phyloP scores from a whole-genome alignment of 1,140 invertebrate genomes.

The Sinella curviseta region DNA sequence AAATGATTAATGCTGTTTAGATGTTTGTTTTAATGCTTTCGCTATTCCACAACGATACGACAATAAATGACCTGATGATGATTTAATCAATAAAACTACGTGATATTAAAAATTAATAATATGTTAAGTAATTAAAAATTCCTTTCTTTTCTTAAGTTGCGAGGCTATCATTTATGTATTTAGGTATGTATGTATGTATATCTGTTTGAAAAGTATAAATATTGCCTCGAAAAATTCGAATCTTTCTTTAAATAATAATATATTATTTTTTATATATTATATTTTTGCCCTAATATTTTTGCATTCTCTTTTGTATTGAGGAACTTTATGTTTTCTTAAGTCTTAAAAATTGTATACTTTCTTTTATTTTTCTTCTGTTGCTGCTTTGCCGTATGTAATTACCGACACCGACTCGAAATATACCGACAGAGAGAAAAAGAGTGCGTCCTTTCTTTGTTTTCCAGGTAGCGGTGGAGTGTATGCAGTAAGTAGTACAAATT shows the following conservation, averaged over 20 bases:
- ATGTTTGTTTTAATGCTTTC: not conserved
- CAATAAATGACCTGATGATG: not conserved
- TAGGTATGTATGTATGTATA: not conserved
- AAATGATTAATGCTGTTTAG: not conserved
- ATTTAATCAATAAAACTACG: not conserved
- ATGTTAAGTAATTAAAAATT: not conserved
- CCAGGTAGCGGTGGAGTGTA: not conserved
- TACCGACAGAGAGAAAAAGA: not conserved
- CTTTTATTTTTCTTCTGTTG: not conserved
- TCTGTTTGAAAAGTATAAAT: not conserved
- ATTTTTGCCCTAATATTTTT: constrained; percentile 18
- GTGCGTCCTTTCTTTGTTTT: not conserved
- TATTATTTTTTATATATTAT: not conserved
- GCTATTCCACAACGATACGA: not conserved
- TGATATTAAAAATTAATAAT: not conserved
- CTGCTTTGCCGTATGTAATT: not conserved
- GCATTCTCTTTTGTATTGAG: constrained; percentile 1
- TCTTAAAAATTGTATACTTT: constrained; percentile 7
- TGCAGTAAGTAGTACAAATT: too few relatives aligned
- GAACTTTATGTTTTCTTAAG: not conserved
- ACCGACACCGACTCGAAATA: not conserved
- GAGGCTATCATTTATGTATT: not conserved
- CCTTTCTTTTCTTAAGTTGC: not conserved
- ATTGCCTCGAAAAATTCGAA: constrained; percentile 5
- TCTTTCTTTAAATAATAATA: not conserved